Base-by-base conservation (phyloP, 2,888 invertebrate species). In the Aphelenchoides bicaudatus region DNA sequence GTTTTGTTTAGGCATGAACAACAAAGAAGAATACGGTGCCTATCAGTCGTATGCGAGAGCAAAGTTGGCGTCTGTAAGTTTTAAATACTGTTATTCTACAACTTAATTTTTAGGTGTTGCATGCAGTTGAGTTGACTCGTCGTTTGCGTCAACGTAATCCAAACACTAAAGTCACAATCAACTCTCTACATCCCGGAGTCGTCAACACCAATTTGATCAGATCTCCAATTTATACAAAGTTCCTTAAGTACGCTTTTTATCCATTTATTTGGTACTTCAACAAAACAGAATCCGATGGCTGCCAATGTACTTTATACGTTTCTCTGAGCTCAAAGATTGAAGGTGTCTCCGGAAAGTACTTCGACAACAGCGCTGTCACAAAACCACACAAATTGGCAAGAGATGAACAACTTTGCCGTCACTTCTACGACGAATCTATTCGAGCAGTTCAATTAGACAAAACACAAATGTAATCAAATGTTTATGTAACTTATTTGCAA, bases 201-300 rank as follows among this genome's bases (percentile, higher is more conserved):
- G 70, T 74, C 13, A 50, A 72, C 48, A 68, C 72, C 6, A 53
- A 63, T 23, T 58, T 74, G 29, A 56, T 62, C 19, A 58, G 71
- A 38, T 6, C 8, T n/a, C 60, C 62, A 8, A 19, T 61, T 23
- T 56, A 34, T 23, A n/a, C 19, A 16, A 62, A 66, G n/a, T 27
- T 54, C 25, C 6, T 63, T 19, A 68, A 66, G 28, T 61, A 52
- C 23, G 61, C 59, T 6, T 39, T 70, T 51, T 66, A 63, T 25
- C 61, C 62, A 34, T 63, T 75, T 31, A 71, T 73, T 39, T 77
- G 74, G 72, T 74, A 72, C 59, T 62, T 73, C 66, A 80, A 83
- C 61, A 78, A 87, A 86, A 87, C 85, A 0, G 87, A 90, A 3
- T 86, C 85, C 59, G 85, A 88, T 79, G 92, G 92, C 23, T 88